These are phyloP conservation scores for Maniola jurtina DNA, from an alignment of 1,140 invertebrate genomes.

Conservation along the genomic window DNA sequence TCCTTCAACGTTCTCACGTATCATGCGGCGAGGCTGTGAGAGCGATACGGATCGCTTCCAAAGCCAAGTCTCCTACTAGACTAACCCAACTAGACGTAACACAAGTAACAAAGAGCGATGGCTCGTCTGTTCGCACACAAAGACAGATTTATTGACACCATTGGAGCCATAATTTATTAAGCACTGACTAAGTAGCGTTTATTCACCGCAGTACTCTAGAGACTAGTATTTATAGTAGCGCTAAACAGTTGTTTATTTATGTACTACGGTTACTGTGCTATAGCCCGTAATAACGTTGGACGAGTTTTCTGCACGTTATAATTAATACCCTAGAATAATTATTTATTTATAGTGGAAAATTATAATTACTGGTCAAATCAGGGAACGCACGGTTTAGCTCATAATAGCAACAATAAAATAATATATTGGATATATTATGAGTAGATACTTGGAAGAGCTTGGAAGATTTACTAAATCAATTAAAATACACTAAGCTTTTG, in stretches of 20 bases:
- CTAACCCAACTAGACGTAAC: conserved; percentile 41
- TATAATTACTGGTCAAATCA: background rate
- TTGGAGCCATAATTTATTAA: conserved; percentile 39
- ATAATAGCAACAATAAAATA: too few species aligned
- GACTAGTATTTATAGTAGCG: conserved; percentile 35
- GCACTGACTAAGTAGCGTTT: conserved; percentile 34
- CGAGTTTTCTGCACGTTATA: conserved; percentile 24
- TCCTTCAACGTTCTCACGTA: conserved; percentile 51
- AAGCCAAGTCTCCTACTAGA: conserved; percentile 17
- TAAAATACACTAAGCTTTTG: too few species aligned
- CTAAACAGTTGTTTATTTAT: conserved; percentile 34
- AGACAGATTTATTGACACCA: conserved; percentile 38
- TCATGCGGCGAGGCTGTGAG: conserved; percentile 32
- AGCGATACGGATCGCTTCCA: conserved; percentile 47
- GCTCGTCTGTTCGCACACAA: conserved; percentile 32
- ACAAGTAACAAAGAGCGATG: conserved; percentile 43
- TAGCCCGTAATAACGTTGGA: conserved; percentile 28
- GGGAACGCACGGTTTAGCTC: background rate
- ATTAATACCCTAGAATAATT: conserved; percentile 2
- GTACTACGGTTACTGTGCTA: conserved; percentile 27
- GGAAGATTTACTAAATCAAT: too few species aligned
- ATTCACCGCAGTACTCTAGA: conserved; percentile 30
- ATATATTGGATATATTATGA: too few species aligned
- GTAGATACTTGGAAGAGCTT: too few species aligned
- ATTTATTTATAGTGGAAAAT: background rate